phyloP scores from a whole-genome alignment of 2,888 invertebrate genomes.

The Sarcophaga carnaria region DNA sequence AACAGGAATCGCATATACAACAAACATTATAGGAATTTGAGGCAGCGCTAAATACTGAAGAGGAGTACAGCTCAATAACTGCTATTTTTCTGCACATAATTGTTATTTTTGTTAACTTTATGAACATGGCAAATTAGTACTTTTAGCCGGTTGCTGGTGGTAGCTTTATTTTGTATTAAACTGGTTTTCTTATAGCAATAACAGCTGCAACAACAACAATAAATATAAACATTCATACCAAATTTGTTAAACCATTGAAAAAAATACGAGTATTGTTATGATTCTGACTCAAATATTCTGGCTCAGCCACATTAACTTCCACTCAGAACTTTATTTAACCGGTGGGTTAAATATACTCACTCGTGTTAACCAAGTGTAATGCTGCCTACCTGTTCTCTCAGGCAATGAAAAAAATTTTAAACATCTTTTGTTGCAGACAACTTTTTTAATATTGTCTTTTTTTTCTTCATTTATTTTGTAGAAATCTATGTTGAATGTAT shows the following conservation, averaged over 20 bases:
- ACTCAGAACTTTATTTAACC: slow-evolving; percentile 52
- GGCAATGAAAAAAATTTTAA: not conserved
- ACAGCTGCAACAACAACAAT: not conserved
- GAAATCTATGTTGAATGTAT: not conserved
- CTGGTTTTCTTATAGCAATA: slow-evolving; percentile 32
- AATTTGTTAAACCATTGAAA: slow-evolving; percentile 3
- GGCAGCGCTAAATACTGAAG: no score
- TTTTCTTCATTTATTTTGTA: not conserved
- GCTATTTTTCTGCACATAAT: not conserved
- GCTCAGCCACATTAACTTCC: not conserved
- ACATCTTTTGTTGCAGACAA: no score
- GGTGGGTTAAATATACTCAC: not conserved
- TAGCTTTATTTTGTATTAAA: slow-evolving; percentile 19
- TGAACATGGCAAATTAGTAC: not conserved
- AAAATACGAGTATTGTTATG: not conserved
- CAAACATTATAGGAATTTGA: no score
- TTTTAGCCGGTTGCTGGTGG: slow-evolving; percentile 5
- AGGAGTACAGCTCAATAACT: not conserved
- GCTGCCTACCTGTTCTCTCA: not conserved
- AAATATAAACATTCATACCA: not conserved
- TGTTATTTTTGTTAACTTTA: not conserved
- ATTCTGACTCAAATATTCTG: slow-evolving; percentile 15
- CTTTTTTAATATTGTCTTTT: not conserved
- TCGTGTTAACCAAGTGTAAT: not conserved
- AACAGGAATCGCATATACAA: no score